Percentiles rank a stretch among this genome's conserved stretches.
phyloP scores from a whole-genome alignment of 2,797 vertebrate species.

The Notoglanidium macrostoma region DNA sequence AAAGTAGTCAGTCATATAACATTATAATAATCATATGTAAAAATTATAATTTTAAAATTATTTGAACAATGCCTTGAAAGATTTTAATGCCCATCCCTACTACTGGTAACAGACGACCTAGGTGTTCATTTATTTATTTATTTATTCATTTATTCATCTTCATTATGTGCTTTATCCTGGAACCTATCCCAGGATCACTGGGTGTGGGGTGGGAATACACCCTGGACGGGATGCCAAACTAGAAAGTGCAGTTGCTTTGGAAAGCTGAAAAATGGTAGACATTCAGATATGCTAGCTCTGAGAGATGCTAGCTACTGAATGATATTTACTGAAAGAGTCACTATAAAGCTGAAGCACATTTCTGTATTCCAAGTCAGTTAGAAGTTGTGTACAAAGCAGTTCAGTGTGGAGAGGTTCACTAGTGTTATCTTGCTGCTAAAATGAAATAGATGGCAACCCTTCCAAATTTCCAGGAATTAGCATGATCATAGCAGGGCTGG shows the following conservation, averaged over 20 bases:
- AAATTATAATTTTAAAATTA: not conserved
- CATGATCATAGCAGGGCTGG: not conserved
- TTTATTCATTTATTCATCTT: not conserved
- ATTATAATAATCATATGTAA: no score
- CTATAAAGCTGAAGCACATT: not conserved
- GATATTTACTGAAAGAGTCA: not conserved
- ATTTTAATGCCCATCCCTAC: not conserved
- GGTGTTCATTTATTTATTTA: not conserved
- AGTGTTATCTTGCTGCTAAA: not conserved
- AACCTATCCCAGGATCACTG: not conserved
- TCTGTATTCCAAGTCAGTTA: not conserved
- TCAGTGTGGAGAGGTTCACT: not conserved
- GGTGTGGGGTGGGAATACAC: not conserved
- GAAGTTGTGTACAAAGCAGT: not conserved
- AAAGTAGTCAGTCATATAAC: no score
- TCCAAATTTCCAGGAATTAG: not conserved
- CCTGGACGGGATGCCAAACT: not conserved
- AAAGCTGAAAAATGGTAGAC: not conserved
- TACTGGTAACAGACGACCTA: not conserved
- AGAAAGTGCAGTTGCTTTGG: not conserved
- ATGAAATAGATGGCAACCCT: not conserved
- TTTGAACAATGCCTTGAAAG: not conserved
- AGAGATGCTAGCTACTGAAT: not conserved
- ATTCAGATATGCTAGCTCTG: not conserved
- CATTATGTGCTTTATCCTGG: not conserved